phyloP scores from a whole-genome alignment of 2,888 invertebrate genomes.

The Rhorus exstirpatorius region DNA sequence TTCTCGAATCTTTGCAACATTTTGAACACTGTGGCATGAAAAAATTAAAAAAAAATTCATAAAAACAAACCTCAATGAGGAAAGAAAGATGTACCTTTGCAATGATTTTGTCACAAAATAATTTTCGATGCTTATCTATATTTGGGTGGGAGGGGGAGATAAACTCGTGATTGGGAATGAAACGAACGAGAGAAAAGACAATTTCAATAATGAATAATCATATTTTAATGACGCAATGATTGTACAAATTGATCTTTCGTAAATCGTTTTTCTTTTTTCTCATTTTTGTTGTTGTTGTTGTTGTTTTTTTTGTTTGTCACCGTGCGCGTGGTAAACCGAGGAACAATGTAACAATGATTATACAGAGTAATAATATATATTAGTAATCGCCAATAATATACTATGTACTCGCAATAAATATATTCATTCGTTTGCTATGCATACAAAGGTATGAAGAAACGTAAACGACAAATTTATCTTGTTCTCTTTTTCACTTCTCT shows the following conservation, averaged over 20 bases:
- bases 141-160: background rate
- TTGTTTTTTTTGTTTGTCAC: conserved; percentile 60
- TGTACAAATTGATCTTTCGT: conserved; percentile 86
- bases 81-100: no score
- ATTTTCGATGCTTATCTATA: background rate
- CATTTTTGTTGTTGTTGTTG: no score
- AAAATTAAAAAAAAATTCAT: no score
- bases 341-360: conserved; percentile 79
- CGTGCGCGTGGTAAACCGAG: conserved; percentile 81
- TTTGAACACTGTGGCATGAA: no score
- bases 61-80: no score
- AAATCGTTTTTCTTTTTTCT: conserved; percentile 79
- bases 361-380: conserved; percentile 81
- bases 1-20: no score
- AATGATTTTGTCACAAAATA: no score
- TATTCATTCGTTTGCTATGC: conserved; percentile 70
- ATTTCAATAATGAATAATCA: conserved; percentile 84
- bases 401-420: conserved; percentile 75
- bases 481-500: conserved; percentile 50
- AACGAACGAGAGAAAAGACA: background rate
- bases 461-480: conserved; percentile 66
- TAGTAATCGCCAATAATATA: conserved; percentile 83
- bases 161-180: background rate
- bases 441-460: conserved; percentile 70
- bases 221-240: conserved; percentile 86